These are phyloP conservation scores for Trichosurus vulpecula DNA, from an alignment of 2,797 vertebrate species.

Conservation along the genomic window DNA sequence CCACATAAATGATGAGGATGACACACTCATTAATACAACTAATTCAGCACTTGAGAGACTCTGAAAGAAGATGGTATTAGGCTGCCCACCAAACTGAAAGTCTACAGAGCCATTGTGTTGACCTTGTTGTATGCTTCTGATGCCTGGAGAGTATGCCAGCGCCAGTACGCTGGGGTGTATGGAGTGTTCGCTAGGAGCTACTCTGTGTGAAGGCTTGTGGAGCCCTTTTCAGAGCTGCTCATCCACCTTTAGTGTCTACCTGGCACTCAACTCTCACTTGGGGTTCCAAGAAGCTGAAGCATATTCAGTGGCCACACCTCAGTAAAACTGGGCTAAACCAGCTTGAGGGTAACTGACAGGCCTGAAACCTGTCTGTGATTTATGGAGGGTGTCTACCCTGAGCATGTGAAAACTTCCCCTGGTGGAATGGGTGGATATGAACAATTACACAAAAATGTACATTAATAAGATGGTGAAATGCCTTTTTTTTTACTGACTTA, in stretches of 20 bases:
- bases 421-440: background rate
- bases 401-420: background rate
- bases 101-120: background rate
- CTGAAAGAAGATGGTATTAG: too few species aligned
- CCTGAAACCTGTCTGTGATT: background rate
- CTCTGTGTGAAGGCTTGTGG: background rate
- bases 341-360: background rate
- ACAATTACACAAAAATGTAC: conserved; percentile 39
- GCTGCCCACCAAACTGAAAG: background rate
- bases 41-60: background rate
- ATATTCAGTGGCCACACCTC: background rate
- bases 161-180: background rate
- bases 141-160: background rate
- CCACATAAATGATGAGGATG: background rate
- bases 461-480: conserved; percentile 29
- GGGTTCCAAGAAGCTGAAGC: background rate
- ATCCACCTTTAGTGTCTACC: background rate
- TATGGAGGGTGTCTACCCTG: background rate
- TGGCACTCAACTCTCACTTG: background rate
- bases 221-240: too few species aligned
- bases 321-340: background rate
- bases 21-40: background rate
- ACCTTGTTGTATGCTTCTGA: background rate
- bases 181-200: background rate
- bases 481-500: background rate